A percentile compares a stretch with the other conserved stretches of the same genome.
These are phyloP conservation scores for Diachrysia chrysitis DNA, from an alignment of 2,888 invertebrate genomes.

Conservation along the genomic window DNA sequence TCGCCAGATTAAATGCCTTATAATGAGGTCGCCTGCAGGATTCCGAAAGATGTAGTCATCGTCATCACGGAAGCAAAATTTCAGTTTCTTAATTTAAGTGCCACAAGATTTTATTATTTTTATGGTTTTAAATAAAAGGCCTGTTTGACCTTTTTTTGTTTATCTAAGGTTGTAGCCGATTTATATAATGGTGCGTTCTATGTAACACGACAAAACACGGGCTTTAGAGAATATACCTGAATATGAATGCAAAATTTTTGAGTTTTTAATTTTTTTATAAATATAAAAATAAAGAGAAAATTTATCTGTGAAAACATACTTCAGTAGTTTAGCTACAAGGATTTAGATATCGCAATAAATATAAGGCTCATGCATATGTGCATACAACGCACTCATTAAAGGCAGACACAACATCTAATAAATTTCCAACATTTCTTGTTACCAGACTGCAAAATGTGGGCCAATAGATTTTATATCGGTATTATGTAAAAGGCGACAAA, in stretches of 20 bases:
- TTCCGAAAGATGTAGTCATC: not conserved
- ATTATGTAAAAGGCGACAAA: slow-evolving; percentile 51
- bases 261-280: too few species aligned
- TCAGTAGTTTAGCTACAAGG: not conserved
- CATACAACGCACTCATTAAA: not conserved
- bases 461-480: slow-evolving; percentile 32
- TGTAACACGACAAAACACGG: too few species aligned
- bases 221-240: too few species aligned
- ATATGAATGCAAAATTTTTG: too few species aligned
- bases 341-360: not conserved
- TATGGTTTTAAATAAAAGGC: too few species aligned
- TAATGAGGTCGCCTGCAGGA: not conserved
- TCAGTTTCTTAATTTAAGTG: not conserved
- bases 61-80: not conserved
- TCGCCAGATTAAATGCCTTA: not conserved
- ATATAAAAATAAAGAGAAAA: too few species aligned
- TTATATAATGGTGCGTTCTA: too few species aligned
- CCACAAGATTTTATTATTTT: too few species aligned
- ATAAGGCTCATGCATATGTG: not conserved
- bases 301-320: too few species aligned
- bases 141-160: too few species aligned
- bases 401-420: not conserved
- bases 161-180: too few species aligned
- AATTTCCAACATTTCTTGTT: slow-evolving; percentile 14
- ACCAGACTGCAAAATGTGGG: slow-evolving; percentile 32